phyloP scores from a whole-genome alignment of 2,797 vertebrate genomes.

The Nannoperca australis region DNA sequence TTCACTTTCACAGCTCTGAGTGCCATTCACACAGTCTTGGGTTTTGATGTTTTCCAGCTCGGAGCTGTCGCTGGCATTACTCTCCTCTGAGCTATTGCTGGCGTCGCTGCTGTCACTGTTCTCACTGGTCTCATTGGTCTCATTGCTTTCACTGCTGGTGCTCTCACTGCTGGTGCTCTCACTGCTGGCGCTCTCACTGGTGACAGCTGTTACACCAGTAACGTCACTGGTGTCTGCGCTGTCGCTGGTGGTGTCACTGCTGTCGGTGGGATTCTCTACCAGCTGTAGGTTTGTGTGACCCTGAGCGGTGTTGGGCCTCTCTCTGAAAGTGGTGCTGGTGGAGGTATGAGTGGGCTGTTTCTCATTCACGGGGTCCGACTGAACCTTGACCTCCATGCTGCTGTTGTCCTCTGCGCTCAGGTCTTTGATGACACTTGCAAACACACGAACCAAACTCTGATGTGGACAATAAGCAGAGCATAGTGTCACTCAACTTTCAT shows the following conservation, averaged over 20 bases:
- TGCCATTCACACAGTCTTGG: constrained; percentile 69
- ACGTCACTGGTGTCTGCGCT: constrained; percentile 44
- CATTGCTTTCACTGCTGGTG: constrained; percentile 51
- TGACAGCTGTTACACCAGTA: not conserved
- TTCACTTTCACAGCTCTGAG: constrained; percentile 82
- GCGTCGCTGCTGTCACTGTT: constrained; percentile 48
- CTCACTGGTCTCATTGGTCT: constrained; percentile 51
- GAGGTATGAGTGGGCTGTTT: constrained; percentile 20
- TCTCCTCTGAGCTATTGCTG: constrained; percentile 70
- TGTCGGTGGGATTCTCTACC: constrained; percentile 27
- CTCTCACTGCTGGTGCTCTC: constrained; percentile 49
- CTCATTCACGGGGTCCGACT: constrained; percentile 21
- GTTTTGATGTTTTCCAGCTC: constrained; percentile 53
- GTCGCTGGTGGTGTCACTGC: constrained; percentile 51
- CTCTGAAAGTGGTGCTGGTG: not conserved
- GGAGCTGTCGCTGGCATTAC: constrained; percentile 70
- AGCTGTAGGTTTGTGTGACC: constrained; percentile 7
- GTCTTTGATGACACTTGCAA: constrained; percentile 51
- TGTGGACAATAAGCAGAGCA: constrained; percentile 5
- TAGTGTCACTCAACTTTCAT: constrained; percentile 1
- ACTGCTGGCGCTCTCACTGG: constrained; percentile 36
- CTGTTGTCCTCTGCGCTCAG: constrained; percentile 70
- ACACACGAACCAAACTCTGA: constrained; percentile 74
- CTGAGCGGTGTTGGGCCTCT: not conserved
- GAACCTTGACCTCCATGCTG: constrained; percentile 61